Evolutionary conservation across 1,140 invertebrate species (phyloP).

Genomic region (Platyura marginata): DNA sequence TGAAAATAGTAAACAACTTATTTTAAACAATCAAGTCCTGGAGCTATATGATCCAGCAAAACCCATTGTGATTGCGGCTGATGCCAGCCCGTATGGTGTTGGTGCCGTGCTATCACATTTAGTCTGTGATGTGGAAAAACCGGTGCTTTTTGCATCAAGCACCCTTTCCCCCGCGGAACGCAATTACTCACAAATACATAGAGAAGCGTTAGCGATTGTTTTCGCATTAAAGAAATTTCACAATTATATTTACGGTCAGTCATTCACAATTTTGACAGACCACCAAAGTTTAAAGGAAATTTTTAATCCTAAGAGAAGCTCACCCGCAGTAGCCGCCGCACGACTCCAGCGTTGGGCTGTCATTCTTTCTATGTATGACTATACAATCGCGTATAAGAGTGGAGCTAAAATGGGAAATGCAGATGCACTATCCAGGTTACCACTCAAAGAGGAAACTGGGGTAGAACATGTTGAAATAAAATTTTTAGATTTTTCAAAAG

Average conservation of each 20-base stretch:
- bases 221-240: constrained; percentile 29
- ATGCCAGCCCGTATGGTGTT: constrained; percentile 22
- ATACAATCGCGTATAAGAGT: constrained; percentile 5
- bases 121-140: constrained; percentile 17
- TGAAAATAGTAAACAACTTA: constrained; percentile 9
- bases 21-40: constrained; percentile 15
- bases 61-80: constrained; percentile 27
- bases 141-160: constrained; percentile 28
- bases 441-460: constrained; percentile 2
- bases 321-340: background rate
- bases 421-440: constrained; percentile 7
- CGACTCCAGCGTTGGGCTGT: constrained; percentile 2
- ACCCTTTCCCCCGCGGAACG: constrained; percentile 25
- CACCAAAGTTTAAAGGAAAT: constrained; percentile 26
- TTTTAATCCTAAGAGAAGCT: constrained; percentile 15
- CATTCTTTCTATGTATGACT: constrained; percentile 3
- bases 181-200: constrained; percentile 31
- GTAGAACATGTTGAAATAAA: constrained; percentile 1
- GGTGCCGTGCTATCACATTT: constrained; percentile 26
- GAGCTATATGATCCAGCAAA: constrained; percentile 23
- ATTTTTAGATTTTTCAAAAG: background rate
- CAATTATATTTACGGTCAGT: constrained; percentile 27
- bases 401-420: constrained; percentile 6
- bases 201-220: constrained; percentile 30
- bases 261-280: constrained; percentile 27